Conservation (phyloP, 2,113 vertebrate genomes). For the Cathartes aura region DNA sequence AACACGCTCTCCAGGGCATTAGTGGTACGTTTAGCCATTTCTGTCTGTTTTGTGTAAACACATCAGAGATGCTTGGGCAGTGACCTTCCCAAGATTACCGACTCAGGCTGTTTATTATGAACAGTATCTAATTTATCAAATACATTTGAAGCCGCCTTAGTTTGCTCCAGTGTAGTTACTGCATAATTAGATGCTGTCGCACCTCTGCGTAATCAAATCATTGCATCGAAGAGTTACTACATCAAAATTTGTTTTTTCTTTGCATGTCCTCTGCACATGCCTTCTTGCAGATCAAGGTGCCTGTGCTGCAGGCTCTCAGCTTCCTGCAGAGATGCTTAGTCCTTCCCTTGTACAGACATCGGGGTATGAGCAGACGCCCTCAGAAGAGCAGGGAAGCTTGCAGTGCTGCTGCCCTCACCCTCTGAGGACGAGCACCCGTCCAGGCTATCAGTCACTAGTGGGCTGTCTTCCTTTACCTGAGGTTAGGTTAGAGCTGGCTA, state of each 20-base stretch:
- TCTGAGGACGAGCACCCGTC: neutral
- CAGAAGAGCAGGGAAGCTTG: neutral
- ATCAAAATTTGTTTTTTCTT: neutral
- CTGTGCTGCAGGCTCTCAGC: neutral
- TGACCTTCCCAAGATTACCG: neutral
- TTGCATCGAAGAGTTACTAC: neutral
- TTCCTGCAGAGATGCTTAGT: neutral
- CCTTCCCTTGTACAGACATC: neutral
- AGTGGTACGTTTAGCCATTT: neutral
- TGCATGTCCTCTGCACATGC: neutral
- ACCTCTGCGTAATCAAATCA: neutral
- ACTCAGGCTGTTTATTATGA: neutral
- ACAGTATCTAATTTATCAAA: neutral
- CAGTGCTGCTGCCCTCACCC: neutral
- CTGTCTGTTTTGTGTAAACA: neutral
- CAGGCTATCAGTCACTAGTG: neutral
- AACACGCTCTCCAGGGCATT: fast-evolving
- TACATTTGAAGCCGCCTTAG: neutral
- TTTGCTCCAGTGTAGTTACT: neutral
- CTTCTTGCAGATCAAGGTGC: neutral
- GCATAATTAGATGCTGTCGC: neutral
- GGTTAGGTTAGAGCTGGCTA: neutral
- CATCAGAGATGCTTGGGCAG: neutral
- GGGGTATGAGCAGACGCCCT: neutral
- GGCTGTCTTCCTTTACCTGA: neutral